Evolutionary conservation across 64 coral and sea anemone species (phyloP).

Genomic region (Acropora tenuis): DNA sequence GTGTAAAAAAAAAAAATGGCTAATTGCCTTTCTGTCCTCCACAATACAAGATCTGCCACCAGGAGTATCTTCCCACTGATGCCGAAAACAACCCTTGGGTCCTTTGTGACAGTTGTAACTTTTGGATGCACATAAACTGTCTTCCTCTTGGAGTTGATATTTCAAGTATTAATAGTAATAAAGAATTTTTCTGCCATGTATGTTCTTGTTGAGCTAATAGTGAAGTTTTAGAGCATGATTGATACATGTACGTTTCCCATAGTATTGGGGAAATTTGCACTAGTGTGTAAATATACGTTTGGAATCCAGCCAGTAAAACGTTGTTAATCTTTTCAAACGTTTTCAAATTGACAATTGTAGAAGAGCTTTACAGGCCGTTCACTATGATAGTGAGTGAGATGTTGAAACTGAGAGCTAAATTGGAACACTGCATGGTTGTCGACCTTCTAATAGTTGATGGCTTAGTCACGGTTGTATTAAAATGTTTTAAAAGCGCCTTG

Average conservation of each 20-base stretch:
- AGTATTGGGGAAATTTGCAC: no score
- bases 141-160: slow-evolving; percentile 49
- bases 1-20: no score
- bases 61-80: slow-evolving; percentile 38
- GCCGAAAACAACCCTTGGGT: slow-evolving; percentile 4
- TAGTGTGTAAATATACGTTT: background rate
- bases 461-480: no score
- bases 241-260: slow-evolving; percentile 3
- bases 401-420: background rate
- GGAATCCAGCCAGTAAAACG: background rate
- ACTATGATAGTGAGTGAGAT: background rate
- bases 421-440: background rate
- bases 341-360: slow-evolving; percentile 4
- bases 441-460: background rate
- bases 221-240: no score
- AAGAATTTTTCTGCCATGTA: slow-evolving; percentile 64
- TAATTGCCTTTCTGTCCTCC: no score
- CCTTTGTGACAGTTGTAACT: background rate
- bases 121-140: slow-evolving; percentile 69
- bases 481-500: background rate
- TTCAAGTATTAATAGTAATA: slow-evolving; percentile 31
- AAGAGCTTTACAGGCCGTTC: slow-evolving; percentile 9
- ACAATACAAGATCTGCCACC: slow-evolving; percentile 15
- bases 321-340: background rate
- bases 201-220: background rate